These are phyloP conservation scores for Chromis chromis DNA, from an alignment of 2,797 vertebrate genomes.

Conservation along the genomic window DNA sequence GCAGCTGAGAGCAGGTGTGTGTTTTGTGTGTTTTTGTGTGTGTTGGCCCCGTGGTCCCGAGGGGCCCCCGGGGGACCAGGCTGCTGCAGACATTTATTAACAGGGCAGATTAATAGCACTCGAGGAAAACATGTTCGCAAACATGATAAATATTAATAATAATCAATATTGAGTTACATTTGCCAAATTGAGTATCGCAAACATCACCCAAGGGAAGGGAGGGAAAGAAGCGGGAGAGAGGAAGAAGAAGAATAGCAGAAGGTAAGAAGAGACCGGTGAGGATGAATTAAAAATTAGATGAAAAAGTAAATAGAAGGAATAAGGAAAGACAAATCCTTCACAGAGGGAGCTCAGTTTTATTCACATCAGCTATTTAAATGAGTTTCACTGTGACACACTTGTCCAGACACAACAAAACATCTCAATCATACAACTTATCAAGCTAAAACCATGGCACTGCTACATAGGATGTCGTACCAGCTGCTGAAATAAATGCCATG, in stretches of 20 bases:
- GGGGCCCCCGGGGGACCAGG: conserved; percentile 81
- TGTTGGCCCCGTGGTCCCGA: conserved; percentile 80
- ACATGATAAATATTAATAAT: conserved; percentile 95
- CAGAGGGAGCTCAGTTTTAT: background rate
- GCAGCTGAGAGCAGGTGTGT: conserved; percentile 70
- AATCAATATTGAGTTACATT: conserved; percentile 91
- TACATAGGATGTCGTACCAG: background rate
- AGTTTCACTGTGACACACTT: no score
- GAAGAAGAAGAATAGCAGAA: conserved; percentile 12
- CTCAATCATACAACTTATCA: no score
- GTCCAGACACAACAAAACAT: no score
- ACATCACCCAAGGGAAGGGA: conserved; percentile 76
- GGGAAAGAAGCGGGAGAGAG: background rate
- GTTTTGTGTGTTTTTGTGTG: conserved; percentile 51
- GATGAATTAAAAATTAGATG: background rate
- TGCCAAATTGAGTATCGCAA: conserved; percentile 84
- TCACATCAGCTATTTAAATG: background rate
- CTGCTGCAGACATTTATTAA: conserved; percentile 89
- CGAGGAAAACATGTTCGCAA: conserved; percentile 87
- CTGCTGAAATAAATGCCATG: background rate
- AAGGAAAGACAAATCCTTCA: background rate
- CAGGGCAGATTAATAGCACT: conserved; percentile 92
- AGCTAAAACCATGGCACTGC: background rate
- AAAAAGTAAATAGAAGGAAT: background rate
- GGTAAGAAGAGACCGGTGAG: conserved; percentile 1